Evolutionary conservation across 2,797 vertebrate species (phyloP).

Genomic region (Pagetopsis macropterus): DNA sequence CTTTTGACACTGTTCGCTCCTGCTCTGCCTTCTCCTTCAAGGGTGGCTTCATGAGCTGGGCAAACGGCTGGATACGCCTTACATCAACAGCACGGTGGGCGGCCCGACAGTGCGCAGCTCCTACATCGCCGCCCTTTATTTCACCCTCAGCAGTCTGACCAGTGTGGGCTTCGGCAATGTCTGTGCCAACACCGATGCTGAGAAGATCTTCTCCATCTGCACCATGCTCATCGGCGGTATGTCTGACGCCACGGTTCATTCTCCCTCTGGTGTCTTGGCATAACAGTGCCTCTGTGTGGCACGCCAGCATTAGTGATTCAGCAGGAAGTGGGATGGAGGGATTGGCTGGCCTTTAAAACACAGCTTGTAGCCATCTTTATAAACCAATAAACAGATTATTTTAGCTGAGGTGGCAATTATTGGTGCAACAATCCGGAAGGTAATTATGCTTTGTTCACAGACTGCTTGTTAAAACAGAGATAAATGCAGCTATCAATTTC

Average conservation of each 20-base stretch:
- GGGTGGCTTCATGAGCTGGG: slow-evolving; percentile 97
- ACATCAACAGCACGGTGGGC: slow-evolving; percentile 90
- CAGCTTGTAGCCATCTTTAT: slow-evolving; percentile 46
- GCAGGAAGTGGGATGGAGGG: slow-evolving; percentile 44
- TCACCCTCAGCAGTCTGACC: slow-evolving; percentile 98
- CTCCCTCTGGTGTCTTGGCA: slow-evolving; percentile 50
- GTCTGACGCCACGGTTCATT: slow-evolving; percentile 55
- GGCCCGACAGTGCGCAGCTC: slow-evolving; percentile 92
- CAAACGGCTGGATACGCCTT: slow-evolving; percentile 93
- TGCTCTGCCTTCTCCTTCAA: slow-evolving; percentile 58
- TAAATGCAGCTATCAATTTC: slow-evolving; percentile 16
- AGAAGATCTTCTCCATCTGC: slow-evolving; percentile 99
- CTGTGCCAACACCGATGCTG: slow-evolving; percentile 95
- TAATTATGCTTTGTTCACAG: slow-evolving; percentile 24
- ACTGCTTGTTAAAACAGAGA: slow-evolving; percentile 17
- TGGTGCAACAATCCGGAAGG: slow-evolving; percentile 25
- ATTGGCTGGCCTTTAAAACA: slow-evolving; percentile 50
- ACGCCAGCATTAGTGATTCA: slow-evolving; percentile 32
- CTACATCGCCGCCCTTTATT: slow-evolving; percentile 97
- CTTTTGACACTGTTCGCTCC: slow-evolving; percentile 19
- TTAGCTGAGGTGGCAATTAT: slow-evolving; percentile 53
- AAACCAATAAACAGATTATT: slow-evolving; percentile 49
- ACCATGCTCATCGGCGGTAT: slow-evolving; percentile 95
- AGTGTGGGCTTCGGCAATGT: slow-evolving; percentile 96
- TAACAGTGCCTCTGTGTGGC: slow-evolving; percentile 27